Percentiles rank a stretch among this genome's conserved stretches.
Evolutionary conservation across 2,797 vertebrate species (phyloP).

Genomic region (Amblyraja radiata): DNA sequence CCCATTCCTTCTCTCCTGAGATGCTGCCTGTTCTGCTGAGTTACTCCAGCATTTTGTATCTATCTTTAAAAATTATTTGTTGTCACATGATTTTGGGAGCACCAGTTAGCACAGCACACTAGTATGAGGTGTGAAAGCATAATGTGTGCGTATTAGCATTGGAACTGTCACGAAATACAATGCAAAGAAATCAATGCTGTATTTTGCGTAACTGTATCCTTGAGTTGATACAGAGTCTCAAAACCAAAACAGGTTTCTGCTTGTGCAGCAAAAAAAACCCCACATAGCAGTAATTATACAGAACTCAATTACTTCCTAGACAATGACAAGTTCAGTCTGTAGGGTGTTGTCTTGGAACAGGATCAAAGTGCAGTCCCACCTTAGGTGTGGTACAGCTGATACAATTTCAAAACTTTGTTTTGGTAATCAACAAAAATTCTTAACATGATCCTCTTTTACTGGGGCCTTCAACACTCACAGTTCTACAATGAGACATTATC

Average conservation of each 20-base stretch:
- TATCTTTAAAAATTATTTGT: neutral
- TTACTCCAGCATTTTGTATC: no score
- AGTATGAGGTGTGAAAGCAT: neutral
- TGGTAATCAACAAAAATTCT: neutral
- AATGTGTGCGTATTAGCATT: neutral
- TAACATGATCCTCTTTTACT: neutral
- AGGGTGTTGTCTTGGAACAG: conserved; percentile 20
- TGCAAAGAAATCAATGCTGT: neutral
- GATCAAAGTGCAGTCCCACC: neutral
- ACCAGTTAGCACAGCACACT: neutral
- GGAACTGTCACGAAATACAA: neutral
- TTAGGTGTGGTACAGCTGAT: conserved; percentile 9
- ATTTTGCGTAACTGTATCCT: neutral
- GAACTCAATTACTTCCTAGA: neutral
- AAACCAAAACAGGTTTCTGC: neutral
- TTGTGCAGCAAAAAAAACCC: conserved; percentile 15
- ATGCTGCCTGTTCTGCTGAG: no score
- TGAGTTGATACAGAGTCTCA: neutral
- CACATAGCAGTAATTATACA: neutral
- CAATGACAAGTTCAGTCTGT: neutral
- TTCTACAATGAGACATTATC: neutral
- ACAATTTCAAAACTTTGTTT: neutral
- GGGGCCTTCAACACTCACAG: neutral
- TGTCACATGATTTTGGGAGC: neutral
- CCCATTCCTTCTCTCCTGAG: no score